Evolutionary conservation across 2,888 invertebrate species (phyloP), one percentile per base, ranked within the genome.

Genomic region (Tipula lateralis): DNA sequence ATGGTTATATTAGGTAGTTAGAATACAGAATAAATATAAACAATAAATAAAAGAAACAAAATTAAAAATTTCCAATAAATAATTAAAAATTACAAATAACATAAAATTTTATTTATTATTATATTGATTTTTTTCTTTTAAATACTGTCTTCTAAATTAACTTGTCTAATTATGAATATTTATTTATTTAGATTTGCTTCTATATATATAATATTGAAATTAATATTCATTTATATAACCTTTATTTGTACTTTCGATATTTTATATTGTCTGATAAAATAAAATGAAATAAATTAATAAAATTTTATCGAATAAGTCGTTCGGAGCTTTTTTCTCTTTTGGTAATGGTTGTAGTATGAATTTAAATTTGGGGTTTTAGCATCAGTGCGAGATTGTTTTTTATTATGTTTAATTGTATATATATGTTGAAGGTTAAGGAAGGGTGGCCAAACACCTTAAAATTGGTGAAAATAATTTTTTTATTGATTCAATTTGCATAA

Each of bases 141-240:
- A n/a, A n/a, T n/a, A n/a, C n/a, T n/a, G n/a, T 50, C 16, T 50
- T 50, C 16, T n/a, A 50, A 50, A 50, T 50, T 50, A 50, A 50
- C 44, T 50, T 50, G 44, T 50, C 44, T 50, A 50, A 50, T 50
- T 50, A 50, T 50, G 44, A 50, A 50, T 50, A 50, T 50, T 50
- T 50, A 50, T 50, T 50, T 50, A 50, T 50, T 50, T 50, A 50
- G 16, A 50, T 50, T 50, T 50, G 5, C 5, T 50, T 16, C 44
- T 36, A 9, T 9, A 36, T 9, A 36, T 9, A 36, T 12, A 36
- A 39, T 39, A 50, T 50, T 16, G 44, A 50, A 50, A 50, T 50
- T 50, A 50, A 50, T 50, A 50, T 50, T 50, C 44, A 50, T 50
- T 50, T 50, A 5, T 16, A 16, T 50, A 50, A 50, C 44, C 44